phyloP scores from a whole-genome alignment of 2,888 invertebrate species.

The Apotomis capreana region DNA sequence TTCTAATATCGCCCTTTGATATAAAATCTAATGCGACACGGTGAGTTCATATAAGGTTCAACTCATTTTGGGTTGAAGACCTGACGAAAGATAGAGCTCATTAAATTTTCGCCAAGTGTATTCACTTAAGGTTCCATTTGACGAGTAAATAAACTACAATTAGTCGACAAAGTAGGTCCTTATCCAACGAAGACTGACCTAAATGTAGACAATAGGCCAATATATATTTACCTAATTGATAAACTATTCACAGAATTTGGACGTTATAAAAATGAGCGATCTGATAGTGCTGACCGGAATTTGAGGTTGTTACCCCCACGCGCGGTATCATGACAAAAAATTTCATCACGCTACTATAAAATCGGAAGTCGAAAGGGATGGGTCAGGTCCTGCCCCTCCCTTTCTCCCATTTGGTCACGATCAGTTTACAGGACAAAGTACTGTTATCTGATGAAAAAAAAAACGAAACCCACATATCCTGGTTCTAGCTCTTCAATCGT shows the following conservation, averaged over 20 bases:
- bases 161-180: neutral
- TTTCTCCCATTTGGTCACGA: neutral
- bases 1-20: too few relatives aligned
- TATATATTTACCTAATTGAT: slow-evolving; percentile 33
- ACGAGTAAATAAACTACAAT: too few relatives aligned
- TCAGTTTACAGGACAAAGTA: too few relatives aligned
- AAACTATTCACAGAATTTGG: slow-evolving; percentile 17
- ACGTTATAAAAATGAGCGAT: slow-evolving; percentile 33
- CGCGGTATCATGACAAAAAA: slow-evolving; percentile 18
- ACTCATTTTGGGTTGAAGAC: neutral
- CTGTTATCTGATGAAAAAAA: too few relatives aligned
- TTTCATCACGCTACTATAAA: neutral
- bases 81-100: neutral
- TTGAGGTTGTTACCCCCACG: slow-evolving; percentile 37
- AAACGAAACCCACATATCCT: too few relatives aligned
- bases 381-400: neutral
- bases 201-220: slow-evolving; percentile 20
- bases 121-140: neutral
- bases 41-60: slow-evolving; percentile 3
- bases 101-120: slow-evolving; percentile 9
- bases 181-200: slow-evolving; percentile 17
- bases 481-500: too few relatives aligned
- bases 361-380: slow-evolving; percentile 5
- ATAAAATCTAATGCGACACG: too few relatives aligned
- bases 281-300: slow-evolving; percentile 34